Conservation (phyloP, 2,113 vertebrate genomes). For the Sialia sialis region DNA sequence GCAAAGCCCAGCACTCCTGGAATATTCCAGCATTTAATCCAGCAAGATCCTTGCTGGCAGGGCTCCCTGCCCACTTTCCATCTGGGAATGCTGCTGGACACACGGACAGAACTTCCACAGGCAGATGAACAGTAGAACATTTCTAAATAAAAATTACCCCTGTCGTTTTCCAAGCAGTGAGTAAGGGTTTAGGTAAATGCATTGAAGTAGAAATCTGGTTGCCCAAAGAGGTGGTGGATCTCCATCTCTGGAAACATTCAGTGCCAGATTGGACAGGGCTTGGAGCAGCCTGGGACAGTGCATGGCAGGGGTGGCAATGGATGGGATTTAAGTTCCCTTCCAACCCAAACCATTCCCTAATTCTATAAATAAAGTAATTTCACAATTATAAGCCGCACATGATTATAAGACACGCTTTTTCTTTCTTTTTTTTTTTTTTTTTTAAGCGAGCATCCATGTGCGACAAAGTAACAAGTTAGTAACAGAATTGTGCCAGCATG, state of each 20-base stretch:
- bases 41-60: not conserved
- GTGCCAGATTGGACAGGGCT: fast-evolving
- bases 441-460: no score
- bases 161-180: not conserved
- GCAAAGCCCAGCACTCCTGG: not conserved
- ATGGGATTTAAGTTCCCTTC: not conserved
- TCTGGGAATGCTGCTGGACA: not conserved
- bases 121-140: not conserved
- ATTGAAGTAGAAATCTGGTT: not conserved
- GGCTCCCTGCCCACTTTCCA: not conserved
- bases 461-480: no score
- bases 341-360: not conserved
- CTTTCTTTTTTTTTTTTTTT: no score
- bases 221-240: not conserved
- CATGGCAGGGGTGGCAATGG: fast-evolving
- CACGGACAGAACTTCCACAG: not conserved
- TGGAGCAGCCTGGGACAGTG: not conserved
- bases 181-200: not conserved
- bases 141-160: not conserved
- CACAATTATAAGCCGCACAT: no score
- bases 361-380: not conserved
- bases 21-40: not conserved
- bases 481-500: no score
- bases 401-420: no score
- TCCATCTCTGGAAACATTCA: not conserved